Percentiles rank a stretch among this genome's conserved stretches.
These are phyloP conservation scores for Callitettix versicolor DNA, from an alignment of 1,140 invertebrate species.

Conservation along the genomic window DNA sequence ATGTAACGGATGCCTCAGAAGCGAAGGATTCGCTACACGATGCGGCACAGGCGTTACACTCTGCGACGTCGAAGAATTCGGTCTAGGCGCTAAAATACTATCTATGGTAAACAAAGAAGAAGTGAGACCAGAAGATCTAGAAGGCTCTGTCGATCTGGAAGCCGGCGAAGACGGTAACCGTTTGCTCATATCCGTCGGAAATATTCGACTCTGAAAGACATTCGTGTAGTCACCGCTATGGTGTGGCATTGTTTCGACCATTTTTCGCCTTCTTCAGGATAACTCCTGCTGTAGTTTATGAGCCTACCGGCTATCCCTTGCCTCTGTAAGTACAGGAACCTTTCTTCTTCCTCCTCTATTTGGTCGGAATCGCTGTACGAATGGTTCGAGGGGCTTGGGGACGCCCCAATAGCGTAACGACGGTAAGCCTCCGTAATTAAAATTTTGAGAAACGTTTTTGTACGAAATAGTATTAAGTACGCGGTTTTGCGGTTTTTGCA, in stretches of 20 bases:
- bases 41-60: constrained; percentile 40
- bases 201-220: background rate
- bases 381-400: constrained; percentile 1
- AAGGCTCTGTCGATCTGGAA: constrained; percentile 4
- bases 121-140: constrained; percentile 34
- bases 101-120: constrained; percentile 69
- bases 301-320: background rate
- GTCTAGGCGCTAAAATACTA: constrained; percentile 58
- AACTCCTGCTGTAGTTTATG: no score
- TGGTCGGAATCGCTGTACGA: constrained; percentile 8
- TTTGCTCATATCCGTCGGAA: constrained; percentile 3
- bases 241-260: background rate
- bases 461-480: no score
- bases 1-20: constrained; percentile 41
- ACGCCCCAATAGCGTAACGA: background rate
- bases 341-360: background rate
- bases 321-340: background rate
- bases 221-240: background rate
- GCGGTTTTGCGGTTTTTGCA: no score
- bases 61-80: constrained; percentile 33
- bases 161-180: background rate
- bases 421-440: background rate
- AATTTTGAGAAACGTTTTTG: background rate
- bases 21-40: constrained; percentile 38
- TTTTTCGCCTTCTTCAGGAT: background rate